Percentiles rank a stretch among this genome's conserved stretches.
phyloP scores from a whole-genome alignment of 1,140 invertebrate genomes.

The Cyclargus thomasi region DNA sequence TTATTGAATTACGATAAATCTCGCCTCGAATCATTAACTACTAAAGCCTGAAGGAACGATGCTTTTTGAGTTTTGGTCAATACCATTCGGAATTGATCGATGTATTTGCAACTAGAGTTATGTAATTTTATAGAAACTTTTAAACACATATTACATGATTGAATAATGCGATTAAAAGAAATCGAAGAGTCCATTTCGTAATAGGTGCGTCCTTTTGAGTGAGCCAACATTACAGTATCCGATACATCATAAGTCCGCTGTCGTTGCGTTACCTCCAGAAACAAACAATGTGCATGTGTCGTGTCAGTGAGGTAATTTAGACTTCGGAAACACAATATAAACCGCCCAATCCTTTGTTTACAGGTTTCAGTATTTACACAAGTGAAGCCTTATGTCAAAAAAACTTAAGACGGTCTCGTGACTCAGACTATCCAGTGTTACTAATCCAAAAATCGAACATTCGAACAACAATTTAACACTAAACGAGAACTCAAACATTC shows the following conservation, averaged over 20 bases:
- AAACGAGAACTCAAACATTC: conserved; percentile 39
- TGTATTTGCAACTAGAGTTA: neutral
- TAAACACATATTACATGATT: neutral
- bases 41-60: neutral
- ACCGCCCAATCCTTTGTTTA: conserved; percentile 42
- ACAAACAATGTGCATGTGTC: conserved; percentile 34
- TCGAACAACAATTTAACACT: conserved; percentile 34
- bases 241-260: conserved; percentile 38
- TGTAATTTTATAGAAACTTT: neutral
- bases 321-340: conserved; percentile 42
- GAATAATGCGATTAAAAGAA: conserved; percentile 2
- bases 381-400: conserved; percentile 54
- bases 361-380: conserved; percentile 64
- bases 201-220: neutral
- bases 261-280: conserved; percentile 40
- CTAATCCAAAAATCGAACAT: conserved; percentile 46
- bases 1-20: too few species aligned
- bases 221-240: conserved; percentile 19
- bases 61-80: neutral
- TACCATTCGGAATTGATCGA: too few species aligned
- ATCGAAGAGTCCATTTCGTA: neutral
- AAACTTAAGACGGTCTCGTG: conserved; percentile 44
- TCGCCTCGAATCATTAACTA: too few species aligned
- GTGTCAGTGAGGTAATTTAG: conserved; percentile 42
- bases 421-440: conserved; percentile 41